Evolutionary conservation across 2,888 invertebrate genomes (phyloP), one percentile per base, ranked within the genome.

Genomic region (Drosophila colorata): DNA sequence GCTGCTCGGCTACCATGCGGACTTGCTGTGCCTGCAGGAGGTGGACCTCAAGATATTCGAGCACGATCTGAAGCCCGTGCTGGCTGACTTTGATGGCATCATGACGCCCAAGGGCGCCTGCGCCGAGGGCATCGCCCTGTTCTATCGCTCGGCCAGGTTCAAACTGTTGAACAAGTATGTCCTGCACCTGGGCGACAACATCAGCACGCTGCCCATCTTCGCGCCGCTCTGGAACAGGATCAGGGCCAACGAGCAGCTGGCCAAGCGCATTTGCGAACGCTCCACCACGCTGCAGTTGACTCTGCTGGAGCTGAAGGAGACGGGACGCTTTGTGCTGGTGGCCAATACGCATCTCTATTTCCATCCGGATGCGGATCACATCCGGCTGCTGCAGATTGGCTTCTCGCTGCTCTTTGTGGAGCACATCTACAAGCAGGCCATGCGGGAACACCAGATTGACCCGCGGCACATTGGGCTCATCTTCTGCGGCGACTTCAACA

Each of bases 301-400:
- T 31, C 90, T 94, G 58, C 91, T 97, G 31, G 93, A 94, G 79
- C 94, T 94, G 2, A 90, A 93, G 69, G 94, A 94, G 13, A 93
- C 93, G 63, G 92, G 93, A 2, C 92, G 95, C 80, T 92, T 95
- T 58, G 82, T 97, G 35, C 89, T 97, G 37, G 93, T 95, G 72
- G 98, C 95, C 14, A 98, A 98, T 90, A 98, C 97, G 1, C 99
- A 99, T 93, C 93, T 99, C 48, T 99, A 97, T 93, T 99, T 98
- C 89, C 97, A 97, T 91, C 98, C 98, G 0, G 95, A 96, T 91
- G 96, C 98, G 6, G 97, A 97, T 92, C 97, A 98, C 88, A 95
- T 99, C 78, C 93, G 99, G 69, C 93, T 98, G 4, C 90, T 98
- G 20, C 99, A 99, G 93, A 95, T 95, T 31, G 96, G 95, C 31